Base-by-base conservation (phyloP, 1,140 invertebrate genomes). In the Neodiprion virginianus region DNA sequence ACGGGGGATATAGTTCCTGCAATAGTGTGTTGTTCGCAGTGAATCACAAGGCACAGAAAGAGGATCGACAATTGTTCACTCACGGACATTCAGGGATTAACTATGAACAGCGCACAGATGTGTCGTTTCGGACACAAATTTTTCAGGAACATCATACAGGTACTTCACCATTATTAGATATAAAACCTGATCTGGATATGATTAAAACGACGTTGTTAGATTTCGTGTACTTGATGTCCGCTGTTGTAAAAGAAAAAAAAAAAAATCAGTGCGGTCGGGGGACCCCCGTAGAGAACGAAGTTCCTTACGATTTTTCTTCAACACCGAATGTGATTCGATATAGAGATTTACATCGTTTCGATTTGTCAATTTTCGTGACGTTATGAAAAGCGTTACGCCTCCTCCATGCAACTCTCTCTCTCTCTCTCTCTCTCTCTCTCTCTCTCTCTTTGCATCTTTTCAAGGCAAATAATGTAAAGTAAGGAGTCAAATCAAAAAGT, bases 1-100 rank as follows among this genome's bases (percentile, higher is more conserved):
- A 75, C 53, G 75, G 74, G 49, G 77, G 72, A 40, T 78, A 74
- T 40, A 72, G 23, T 69, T 72, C 67, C 40, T 78, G 75, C 50
- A 78, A 50, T 48, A 75, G 8, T 78, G 77, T 65, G 61, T 48
- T 61, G 71, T 72, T 14, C 21, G 53, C 11, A 74, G 77, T 49
- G 65, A 71, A 66, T 12, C 48, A 1, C 11, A 71, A 53, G 10
- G 50, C 50, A 14, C n/a, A 53, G 28, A 50, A 10, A 53, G 1
- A 2, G 50, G 50, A 53, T 53, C 28, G 72, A 72, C 47, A 40
- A 50, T 70, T 10, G 53, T 71, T 40, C 72, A 71, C 69, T 21
- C 17, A 21, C 17, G 17, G 17, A 21, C 17, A 21, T 21, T 69
- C 72, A 21, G 70, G 49, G 28, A 28, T 49, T 61, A 21, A 72